Evolutionary conservation across 2,113 vertebrate genomes (phyloP), one percentile per base, ranked within the genome.

Genomic region (Corythoichthys haematopterus): DNA sequence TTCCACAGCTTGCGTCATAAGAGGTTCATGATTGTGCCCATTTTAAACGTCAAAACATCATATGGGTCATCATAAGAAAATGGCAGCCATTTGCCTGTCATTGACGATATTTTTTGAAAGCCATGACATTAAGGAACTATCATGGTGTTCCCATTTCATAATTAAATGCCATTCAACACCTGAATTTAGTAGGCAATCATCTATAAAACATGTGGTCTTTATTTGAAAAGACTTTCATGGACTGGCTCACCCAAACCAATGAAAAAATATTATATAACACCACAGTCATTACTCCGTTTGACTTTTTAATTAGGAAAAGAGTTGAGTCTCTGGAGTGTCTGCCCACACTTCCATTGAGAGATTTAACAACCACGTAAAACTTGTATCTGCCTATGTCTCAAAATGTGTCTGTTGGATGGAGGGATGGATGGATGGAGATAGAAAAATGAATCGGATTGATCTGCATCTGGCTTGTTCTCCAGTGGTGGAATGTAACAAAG

Each of bases 51-150:
- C 64, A 69, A 63, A 75, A 62, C 33, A 35, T 45, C 36, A 64
- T 48, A 50, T 59, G 56, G 76, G 77, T 79, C 52, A 73, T 70
- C 33, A 74, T 20, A 58, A 64, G 76, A 76, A 56, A 66, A 80
- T 67, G 66, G 16, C 59, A 63, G 36, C 65, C 72, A 50, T 70
- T 74, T 70, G 3, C 45, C 61, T 71, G 66, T 75, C 78, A 3
- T 3, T 6, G 12, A 2, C 12, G 12, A 57, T 12, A 13, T 33
- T 36, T 36, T 11, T 12, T 55, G 10, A 55, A 55, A 33, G 20
- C 52, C 52, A 15, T n/a, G 15, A 8, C 50, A 15, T 51, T 15
- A n/a, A 51, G 50, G 14, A 13, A 50, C 6, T 7, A 53, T 56
- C 4, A 35, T 56, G 33, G 11, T 36, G 11, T 36, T 57, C 55